phyloP scores from a whole-genome alignment of 2,888 invertebrate genomes.

The Lepidocyrtinus sp. region DNA sequence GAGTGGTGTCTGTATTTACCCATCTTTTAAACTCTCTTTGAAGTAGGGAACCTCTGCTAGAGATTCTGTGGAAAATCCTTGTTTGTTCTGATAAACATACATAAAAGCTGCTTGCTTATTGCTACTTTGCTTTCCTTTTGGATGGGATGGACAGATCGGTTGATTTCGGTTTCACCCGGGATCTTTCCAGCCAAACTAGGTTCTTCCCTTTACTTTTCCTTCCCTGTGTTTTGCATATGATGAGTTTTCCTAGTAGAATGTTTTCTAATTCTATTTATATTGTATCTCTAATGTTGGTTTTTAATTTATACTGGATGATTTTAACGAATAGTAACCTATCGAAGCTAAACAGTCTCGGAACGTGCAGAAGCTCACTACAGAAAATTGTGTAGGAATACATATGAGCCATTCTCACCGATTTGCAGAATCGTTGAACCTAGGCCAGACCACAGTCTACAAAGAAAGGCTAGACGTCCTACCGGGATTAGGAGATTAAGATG shows the following conservation, averaged over 20 bases:
- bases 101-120: neutral
- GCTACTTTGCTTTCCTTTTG: conserved; percentile 10
- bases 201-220: neutral
- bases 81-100: neutral
- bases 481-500: too few species aligned
- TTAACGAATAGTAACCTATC: too few species aligned
- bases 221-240: neutral
- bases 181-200: neutral
- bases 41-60: neutral
- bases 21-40: neutral
- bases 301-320: too few species aligned
- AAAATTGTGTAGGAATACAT: too few species aligned
- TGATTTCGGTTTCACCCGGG: conserved; percentile 32
- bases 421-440: too few species aligned
- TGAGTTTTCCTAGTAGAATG: neutral
- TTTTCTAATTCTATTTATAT: neutral
- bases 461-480: too few species aligned
- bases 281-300: too few species aligned
- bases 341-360: too few species aligned
- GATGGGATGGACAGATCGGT: conserved; percentile 34
- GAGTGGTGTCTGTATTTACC: neutral
- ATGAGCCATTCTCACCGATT: too few species aligned
- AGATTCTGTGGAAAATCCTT: neutral
- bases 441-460: too few species aligned
- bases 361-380: too few species aligned